Percentiles rank a stretch among this genome's conserved stretches.
Evolutionary conservation across 2,113 vertebrate genomes (phyloP).

Genomic region (Centropus unirufus): DNA sequence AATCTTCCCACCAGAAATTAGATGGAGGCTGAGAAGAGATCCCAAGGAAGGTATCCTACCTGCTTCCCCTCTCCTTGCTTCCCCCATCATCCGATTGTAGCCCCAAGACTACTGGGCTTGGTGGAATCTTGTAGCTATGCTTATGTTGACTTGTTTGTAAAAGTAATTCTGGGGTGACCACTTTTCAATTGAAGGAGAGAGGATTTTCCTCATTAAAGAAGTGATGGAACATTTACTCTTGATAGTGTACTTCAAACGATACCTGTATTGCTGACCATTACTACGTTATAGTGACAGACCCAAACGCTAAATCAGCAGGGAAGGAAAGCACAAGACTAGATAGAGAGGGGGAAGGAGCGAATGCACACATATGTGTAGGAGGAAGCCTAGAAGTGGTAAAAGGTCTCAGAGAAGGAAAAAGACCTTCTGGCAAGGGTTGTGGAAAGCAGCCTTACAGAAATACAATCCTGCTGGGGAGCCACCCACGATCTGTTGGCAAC

Average conservation of each 20-base stretch:
- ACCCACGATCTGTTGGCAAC: constrained; percentile 2
- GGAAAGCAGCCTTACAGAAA: constrained; percentile 12
- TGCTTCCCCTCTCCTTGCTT: too few species aligned
- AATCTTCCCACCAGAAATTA: neutral
- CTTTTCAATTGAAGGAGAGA: neutral
- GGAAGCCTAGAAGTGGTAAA: neutral
- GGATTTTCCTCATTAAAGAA: neutral
- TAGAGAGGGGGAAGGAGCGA: neutral
- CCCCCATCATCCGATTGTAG: neutral
- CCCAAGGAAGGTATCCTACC: neutral
- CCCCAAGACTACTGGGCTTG: neutral
- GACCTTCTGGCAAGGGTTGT: neutral
- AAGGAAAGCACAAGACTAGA: neutral
- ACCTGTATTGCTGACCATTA: neutral
- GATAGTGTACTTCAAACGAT: neutral
- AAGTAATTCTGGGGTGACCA: neutral
- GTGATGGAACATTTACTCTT: neutral
- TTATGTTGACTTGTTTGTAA: neutral
- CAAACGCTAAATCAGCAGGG: neutral
- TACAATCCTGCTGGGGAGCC: neutral
- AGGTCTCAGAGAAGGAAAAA: neutral
- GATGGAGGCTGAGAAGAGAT: neutral
- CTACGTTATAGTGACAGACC: neutral
- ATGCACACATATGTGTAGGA: neutral
- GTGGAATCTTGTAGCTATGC: neutral